Base-by-base conservation (phyloP, 92 coral and sea anemone species). In the Paragorgia papillata region DNA sequence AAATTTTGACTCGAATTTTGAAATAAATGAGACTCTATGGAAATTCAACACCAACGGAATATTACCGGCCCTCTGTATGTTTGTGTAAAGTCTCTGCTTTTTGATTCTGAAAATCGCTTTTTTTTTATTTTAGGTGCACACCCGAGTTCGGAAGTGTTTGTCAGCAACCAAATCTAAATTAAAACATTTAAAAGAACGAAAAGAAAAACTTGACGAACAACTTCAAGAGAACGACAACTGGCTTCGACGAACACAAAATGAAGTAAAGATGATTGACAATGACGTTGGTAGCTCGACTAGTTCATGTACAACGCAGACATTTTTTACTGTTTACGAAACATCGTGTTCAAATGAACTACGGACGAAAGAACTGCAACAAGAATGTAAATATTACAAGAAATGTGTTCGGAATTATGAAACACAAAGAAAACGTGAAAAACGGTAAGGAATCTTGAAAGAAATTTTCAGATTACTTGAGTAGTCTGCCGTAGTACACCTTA, bases 321-420 rank as follows among this genome's bases (percentile, higher is more conserved):
- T 84, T 26, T 70, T 80, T 5, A 74, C 40, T 31, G 62, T 39
- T 39, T 69, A 63, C 62, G 51, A 85, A 0, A 51, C 77, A 12
- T 70, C 77, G 9, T 70, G 77, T 20, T 29, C 61, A 27, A 50
- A 70, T 22, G 92, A 94, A 76, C 76, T 94, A 18, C 88, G 86
- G 25, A 37, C 80, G 19, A 76, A 79, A 28, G 95, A 94, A 46
- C 73, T 91, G 24, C 85, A 85, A 49, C 83, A 89, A 30, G 86
- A 86, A 63, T 94, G 98, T 68, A 92, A 93, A 55, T 91, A 91
- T 71, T 94, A 76, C 61, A 89, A 89, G 66, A 94, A 86, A 62
- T 86, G 84, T 61, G 71, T 88, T 2, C 73, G 79, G 22, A 66
- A 88, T 34, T 88, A 86, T 33, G 95, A 88, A 79, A 86, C 46